These are phyloP conservation scores for Acleris sparsana DNA, from an alignment of 2,888 invertebrate genomes.

Conservation along the genomic window DNA sequence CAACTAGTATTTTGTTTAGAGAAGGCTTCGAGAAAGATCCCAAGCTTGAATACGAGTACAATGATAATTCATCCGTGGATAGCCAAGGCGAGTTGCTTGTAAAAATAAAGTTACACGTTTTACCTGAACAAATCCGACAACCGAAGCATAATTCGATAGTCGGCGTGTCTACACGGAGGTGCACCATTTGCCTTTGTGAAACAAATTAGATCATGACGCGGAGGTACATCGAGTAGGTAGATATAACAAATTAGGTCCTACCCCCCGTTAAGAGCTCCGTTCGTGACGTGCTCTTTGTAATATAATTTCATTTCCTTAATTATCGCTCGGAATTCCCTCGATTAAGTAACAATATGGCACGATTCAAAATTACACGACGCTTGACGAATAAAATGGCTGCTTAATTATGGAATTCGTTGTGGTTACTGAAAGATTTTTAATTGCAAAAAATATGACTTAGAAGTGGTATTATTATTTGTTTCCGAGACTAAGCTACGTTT, in stretches of 20 bases:
- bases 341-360: constrained; percentile 51
- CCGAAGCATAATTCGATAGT: neutral
- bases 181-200: constrained; percentile 52
- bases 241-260: constrained; percentile 62
- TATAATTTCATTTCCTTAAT: constrained; percentile 64
- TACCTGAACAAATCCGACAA: too few relatives aligned
- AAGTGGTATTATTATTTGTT: too few relatives aligned
- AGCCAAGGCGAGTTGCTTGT: too few relatives aligned
- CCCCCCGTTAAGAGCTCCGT: constrained; percentile 54
- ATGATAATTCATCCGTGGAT: too few relatives aligned
- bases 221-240: constrained; percentile 57
- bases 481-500: too few relatives aligned
- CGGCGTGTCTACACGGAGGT: constrained; percentile 24
- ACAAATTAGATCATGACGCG: constrained; percentile 65
- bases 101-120: too few relatives aligned
- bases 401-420: neutral
- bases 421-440: neutral
- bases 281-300: constrained; percentile 51
- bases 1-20: too few relatives aligned
- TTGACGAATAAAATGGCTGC: constrained; percentile 17
- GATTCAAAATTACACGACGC: constrained; percentile 18
- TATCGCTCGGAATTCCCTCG: constrained; percentile 50
- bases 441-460: too few relatives aligned
- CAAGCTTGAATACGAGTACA: too few relatives aligned
- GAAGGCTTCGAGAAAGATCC: too few relatives aligned